Base-by-base conservation (phyloP, 1,140 invertebrate species). In the Hirudo medicinalis region DNA sequence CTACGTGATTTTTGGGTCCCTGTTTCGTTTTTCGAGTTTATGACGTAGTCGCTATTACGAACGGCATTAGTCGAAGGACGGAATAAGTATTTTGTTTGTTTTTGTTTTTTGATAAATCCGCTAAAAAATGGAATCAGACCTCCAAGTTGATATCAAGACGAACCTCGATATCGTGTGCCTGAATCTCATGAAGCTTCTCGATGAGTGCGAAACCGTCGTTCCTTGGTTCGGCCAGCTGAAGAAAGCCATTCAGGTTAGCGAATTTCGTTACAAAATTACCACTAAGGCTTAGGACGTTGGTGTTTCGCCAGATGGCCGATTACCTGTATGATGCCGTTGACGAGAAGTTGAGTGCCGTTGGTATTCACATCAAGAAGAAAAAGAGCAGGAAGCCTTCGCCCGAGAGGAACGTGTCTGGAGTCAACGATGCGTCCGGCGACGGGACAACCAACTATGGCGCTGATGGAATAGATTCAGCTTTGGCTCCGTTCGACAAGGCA, bases 181-280 rank as follows among this genome's bases (percentile, higher is more conserved):
- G 22, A 63, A 63, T n/a, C 29, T 63, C 57, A 63, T 25, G 57
- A 63, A 32, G 13, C 57, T 63, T n/a, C 57, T 63, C 57, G 57
- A 63, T 32, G 29, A 32, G 11, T 25, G 22, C 22, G 57, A 63
- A 32, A 63, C 22, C 1, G 29, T 63, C 29, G 57, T 63, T 5
- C 29, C 57, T n/a, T 63, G 57, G 57, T 63, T 63, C 19, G 22
- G 22, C 3, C 57, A 63, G 22, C 8, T 63, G 22, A 63, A 63
- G 57, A 63, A 63, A n/a, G 29, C 19, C 6, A 32, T 63, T 63
- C 22, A 63, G 57, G 57, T 63, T 1, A 63, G 57, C 29, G 29
- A 25, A 11, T 25, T 63, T 13, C 22, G 13, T 63, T 63, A 13
- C 1, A 11, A 32, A 22, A 63, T 63, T 25, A 0, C 9, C 57